Evolutionary conservation across 2,113 vertebrate species (phyloP).

Genomic region (Lagopus leucura): DNA sequence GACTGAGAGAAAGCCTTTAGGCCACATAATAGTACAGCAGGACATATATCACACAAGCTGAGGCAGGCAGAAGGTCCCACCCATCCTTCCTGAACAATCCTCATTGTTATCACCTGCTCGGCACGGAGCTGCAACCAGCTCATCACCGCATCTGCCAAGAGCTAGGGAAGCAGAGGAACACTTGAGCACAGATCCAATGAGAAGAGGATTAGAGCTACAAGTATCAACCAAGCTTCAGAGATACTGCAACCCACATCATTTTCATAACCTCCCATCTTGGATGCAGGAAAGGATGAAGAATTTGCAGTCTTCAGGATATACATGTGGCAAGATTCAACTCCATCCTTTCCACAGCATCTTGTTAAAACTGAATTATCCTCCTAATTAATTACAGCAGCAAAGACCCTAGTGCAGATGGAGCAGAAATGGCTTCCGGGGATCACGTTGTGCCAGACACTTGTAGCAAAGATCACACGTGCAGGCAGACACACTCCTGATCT

Average conservation of each 20-base stretch:
- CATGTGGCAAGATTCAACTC: not conserved
- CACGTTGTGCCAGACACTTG: slow-evolving; percentile 56
- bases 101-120: slow-evolving; percentile 58
- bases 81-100: slow-evolving; percentile 65
- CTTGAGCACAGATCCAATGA: slow-evolving; percentile 32
- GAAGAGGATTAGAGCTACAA: slow-evolving; percentile 54
- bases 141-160: slow-evolving; percentile 58
- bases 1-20: slow-evolving; percentile 42
- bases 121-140: slow-evolving; percentile 44
- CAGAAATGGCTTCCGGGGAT: slow-evolving; percentile 4
- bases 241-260: slow-evolving; percentile 61
- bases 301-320: not conserved
- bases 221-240: slow-evolving; percentile 59
- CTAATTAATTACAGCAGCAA: slow-evolving; percentile 41
- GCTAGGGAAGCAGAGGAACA: slow-evolving; percentile 57
- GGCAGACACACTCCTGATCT: slow-evolving; percentile 40
- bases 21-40: slow-evolving; percentile 26
- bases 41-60: slow-evolving; percentile 45
- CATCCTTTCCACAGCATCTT: not conserved
- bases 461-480: slow-evolving; percentile 59
- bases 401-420: slow-evolving; percentile 31
- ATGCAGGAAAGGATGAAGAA: not conserved
- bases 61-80: slow-evolving; percentile 59
- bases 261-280: slow-evolving; percentile 51
- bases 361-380: not conserved